Percentiles rank a stretch among this genome's conserved stretches.
Conservation (phyloP, 2,888 invertebrate species). For the Willowsia nigromaculata region DNA sequence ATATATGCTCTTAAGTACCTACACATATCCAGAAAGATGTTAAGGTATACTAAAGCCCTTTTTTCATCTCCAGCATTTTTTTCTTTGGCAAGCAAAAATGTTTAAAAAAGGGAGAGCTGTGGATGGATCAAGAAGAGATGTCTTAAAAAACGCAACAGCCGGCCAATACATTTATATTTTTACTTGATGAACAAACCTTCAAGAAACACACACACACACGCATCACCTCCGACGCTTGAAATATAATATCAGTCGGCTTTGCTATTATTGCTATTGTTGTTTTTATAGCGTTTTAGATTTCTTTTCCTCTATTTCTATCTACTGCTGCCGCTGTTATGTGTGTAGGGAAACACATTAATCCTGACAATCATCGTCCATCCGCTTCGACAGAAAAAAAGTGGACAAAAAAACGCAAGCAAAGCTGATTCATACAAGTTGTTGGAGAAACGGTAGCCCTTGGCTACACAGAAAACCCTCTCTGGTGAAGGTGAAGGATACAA, state of each 20-base stretch:
- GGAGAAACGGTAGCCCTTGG: constrained; percentile 60
- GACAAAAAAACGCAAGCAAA: neutral
- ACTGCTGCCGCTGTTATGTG: neutral
- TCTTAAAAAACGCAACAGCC: constrained; percentile 49
- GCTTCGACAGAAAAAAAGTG: constrained; percentile 12
- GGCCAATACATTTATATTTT: constrained; percentile 37
- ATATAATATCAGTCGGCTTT: constrained; percentile 12
- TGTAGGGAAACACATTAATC: constrained; percentile 42
- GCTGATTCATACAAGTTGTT: neutral
- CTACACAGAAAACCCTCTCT: neutral
- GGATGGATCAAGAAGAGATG: neutral
- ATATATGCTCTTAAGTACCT: neutral
- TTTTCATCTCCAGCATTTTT: constrained; percentile 18
- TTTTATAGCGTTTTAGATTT: neutral
- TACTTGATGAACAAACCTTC: neutral
- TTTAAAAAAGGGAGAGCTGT: neutral
- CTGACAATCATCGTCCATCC: constrained; percentile 55
- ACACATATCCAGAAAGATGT: neutral
- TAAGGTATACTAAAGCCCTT: neutral
- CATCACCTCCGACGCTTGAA: neutral
- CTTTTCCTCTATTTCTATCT: neutral
- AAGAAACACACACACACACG: neutral
- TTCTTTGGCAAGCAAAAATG: constrained; percentile 13
- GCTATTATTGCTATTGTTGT: constrained; percentile 8
- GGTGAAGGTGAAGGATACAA: neutral